phyloP scores from a whole-genome alignment of 2,797 vertebrate species.

The Lindbergichthys nudifrons region DNA sequence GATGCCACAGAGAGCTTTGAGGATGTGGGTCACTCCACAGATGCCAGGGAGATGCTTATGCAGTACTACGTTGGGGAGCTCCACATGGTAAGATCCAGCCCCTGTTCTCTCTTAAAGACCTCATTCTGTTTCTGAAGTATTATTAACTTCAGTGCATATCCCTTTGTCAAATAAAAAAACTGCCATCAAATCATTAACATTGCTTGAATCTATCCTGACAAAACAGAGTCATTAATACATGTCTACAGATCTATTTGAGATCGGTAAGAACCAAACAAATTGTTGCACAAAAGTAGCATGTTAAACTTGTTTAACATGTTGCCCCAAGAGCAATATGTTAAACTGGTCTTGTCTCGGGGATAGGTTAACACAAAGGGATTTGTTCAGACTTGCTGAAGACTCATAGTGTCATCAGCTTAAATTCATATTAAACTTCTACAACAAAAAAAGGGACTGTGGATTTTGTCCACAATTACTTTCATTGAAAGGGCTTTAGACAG shows the following conservation, averaged over 20 bases:
- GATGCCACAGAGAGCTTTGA: conserved; percentile 97
- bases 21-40: conserved; percentile 94
- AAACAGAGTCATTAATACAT: not conserved
- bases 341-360: not conserved
- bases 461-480: not conserved
- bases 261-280: not conserved
- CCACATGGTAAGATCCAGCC: conserved; percentile 85
- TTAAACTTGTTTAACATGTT: too few species aligned
- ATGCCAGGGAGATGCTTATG: conserved; percentile 94
- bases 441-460: not conserved
- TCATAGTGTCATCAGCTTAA: not conserved
- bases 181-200: not conserved
- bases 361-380: not conserved
- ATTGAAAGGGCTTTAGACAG: not conserved
- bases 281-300: not conserved
- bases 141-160: not conserved
- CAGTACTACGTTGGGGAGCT: conserved; percentile 94
- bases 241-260: not conserved
- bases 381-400: not conserved
- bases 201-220: not conserved
- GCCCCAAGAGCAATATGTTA: too few species aligned
- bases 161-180: conserved; percentile 8
- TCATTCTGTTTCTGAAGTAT: not conserved
- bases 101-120: not conserved
- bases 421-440: not conserved